A percentile compares a stretch with the other conserved stretches of the same genome.
phyloP scores from a whole-genome alignment of 2,888 invertebrate genomes.

The Petrophora chlorosata region DNA sequence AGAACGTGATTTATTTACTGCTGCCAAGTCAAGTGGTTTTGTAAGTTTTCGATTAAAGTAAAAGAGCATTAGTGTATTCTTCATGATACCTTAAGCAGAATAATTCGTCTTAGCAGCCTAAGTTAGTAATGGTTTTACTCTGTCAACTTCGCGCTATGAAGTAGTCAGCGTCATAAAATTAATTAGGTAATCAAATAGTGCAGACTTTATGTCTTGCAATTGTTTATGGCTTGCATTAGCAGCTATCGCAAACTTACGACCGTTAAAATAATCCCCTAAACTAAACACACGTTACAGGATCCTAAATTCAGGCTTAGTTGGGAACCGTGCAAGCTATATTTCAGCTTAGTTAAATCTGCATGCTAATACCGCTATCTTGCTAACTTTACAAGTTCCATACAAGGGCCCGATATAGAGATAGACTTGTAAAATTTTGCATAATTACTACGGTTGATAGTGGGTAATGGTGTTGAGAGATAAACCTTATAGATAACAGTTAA shows the following conservation, averaged over 20 bases:
- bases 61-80: too few species aligned
- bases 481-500: conserved; percentile 24
- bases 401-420: conserved; percentile 38
- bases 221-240: too few species aligned
- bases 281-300: conserved; percentile 27
- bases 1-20: too few species aligned
- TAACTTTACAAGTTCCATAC: conserved; percentile 44
- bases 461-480: conserved; percentile 25
- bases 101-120: too few species aligned
- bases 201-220: too few species aligned
- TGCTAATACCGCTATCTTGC: conserved; percentile 52
- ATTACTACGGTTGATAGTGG: conserved; percentile 25
- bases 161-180: too few species aligned
- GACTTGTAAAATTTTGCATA: conserved; percentile 48
- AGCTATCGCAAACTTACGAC: background rate
- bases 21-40: too few species aligned
- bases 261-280: background rate
- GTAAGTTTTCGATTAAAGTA: too few species aligned
- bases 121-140: background rate
- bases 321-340: conserved; percentile 27
- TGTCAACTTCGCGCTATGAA: too few species aligned
- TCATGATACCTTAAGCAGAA: too few species aligned
- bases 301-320: conserved; percentile 25
- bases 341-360: conserved; percentile 46
- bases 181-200: too few species aligned